Percentiles rank a stretch among this genome's conserved stretches.
These are phyloP conservation scores for Agrotis clavis DNA, from an alignment of 2,888 invertebrate species.

Conservation along the genomic window DNA sequence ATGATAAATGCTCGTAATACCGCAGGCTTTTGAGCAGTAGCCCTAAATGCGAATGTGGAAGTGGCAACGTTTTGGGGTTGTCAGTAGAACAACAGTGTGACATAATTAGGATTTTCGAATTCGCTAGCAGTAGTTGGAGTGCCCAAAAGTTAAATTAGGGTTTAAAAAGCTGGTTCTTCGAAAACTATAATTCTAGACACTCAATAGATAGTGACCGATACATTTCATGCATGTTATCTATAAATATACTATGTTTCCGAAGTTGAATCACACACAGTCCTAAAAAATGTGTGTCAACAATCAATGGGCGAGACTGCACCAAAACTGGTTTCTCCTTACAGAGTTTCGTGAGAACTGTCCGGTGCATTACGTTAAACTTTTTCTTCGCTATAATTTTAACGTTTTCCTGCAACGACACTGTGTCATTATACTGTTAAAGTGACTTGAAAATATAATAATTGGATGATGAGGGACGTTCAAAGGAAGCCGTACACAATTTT, in stretches of 20 bases:
- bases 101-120: background rate
- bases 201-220: constrained; percentile 18
- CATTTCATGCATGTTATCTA: constrained; percentile 31
- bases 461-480: constrained; percentile 32
- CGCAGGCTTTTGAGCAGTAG: constrained; percentile 24
- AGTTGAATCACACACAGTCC: constrained; percentile 52
- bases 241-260: constrained; percentile 37
- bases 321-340: constrained; percentile 73
- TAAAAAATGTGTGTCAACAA: constrained; percentile 72
- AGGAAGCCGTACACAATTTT: constrained; percentile 43
- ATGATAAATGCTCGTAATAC: constrained; percentile 54
- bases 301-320: constrained; percentile 70
- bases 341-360: constrained; percentile 65
- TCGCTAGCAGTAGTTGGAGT: background rate
- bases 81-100: background rate
- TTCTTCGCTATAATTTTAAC: constrained; percentile 49
- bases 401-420: constrained; percentile 52
- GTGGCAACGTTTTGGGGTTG: background rate
- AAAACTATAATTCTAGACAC: background rate
- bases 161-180: background rate
- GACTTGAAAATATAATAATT: constrained; percentile 55
- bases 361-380: constrained; percentile 51
- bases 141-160: background rate
- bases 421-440: constrained; percentile 38
- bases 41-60: constrained; percentile 32